A percentile compares a stretch with the other conserved stretches of the same genome.
Evolutionary conservation across 2,888 invertebrate species (phyloP).

Genomic region (Pantelozetes paolii): DNA sequence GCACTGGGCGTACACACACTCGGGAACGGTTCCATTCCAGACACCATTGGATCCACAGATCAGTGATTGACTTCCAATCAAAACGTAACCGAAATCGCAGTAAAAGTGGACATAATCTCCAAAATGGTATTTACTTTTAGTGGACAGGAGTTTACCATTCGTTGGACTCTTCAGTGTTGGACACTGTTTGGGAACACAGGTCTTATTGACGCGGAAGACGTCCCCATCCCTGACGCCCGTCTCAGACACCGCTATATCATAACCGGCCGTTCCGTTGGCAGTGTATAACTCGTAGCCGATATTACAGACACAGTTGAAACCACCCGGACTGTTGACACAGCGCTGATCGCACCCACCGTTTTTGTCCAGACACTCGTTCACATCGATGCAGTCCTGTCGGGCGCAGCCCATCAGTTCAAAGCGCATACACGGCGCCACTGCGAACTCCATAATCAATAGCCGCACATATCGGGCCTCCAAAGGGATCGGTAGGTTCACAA

Average conservation of each 20-base stretch:
- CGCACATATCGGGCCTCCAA: constrained; percentile 83
- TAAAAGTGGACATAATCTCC: constrained; percentile 85
- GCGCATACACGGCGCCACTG: constrained; percentile 80
- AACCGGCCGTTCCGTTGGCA: constrained; percentile 84
- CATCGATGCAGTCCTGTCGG: constrained; percentile 74
- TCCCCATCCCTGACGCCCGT: constrained; percentile 84
- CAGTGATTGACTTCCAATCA: constrained; percentile 73
- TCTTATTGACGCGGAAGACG: constrained; percentile 81
- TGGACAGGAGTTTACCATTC: constrained; percentile 76
- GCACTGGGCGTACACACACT: constrained; percentile 87
- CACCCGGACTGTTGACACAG: constrained; percentile 82
- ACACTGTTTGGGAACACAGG: constrained; percentile 90
- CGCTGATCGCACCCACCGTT: constrained; percentile 92
- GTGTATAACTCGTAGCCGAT: constrained; percentile 83
- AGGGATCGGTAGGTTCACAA: constrained; percentile 80
- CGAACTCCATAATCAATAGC: constrained; percentile 77
- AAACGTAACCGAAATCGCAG: constrained; percentile 88
- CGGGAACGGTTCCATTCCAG: constrained; percentile 90
- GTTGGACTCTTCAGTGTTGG: constrained; percentile 70
- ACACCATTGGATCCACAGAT: constrained; percentile 81
- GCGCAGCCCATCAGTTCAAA: constrained; percentile 90
- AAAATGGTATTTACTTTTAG: constrained; percentile 75
- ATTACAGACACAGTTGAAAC: constrained; percentile 81
- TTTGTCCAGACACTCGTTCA: constrained; percentile 77
- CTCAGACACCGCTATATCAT: constrained; percentile 71